Percentiles rank a stretch among this genome's conserved stretches.
phyloP scores from a whole-genome alignment of 2,888 invertebrate genomes.

The Leucania comma region DNA sequence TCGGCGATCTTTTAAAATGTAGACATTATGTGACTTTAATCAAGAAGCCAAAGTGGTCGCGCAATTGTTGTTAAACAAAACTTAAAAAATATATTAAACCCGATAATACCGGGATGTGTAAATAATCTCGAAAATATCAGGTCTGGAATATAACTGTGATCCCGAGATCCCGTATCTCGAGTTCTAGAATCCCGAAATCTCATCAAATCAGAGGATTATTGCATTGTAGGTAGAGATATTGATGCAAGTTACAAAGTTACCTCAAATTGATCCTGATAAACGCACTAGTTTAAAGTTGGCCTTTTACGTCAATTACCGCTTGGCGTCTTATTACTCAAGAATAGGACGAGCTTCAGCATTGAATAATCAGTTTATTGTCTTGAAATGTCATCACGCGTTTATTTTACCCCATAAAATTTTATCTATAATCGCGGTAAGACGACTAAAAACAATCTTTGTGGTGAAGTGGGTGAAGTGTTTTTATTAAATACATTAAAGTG shows the following conservation, averaged over 20 bases:
- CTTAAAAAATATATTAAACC: too few relatives aligned
- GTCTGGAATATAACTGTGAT: too few relatives aligned
- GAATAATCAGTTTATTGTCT: constrained; percentile 18
- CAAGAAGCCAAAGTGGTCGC: too few relatives aligned
- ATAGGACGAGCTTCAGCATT: constrained; percentile 38
- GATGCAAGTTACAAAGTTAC: background rate
- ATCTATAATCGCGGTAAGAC: constrained; percentile 36
- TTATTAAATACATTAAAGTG: constrained; percentile 3
- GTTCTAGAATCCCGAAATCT: too few relatives aligned
- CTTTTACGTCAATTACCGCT: constrained; percentile 21
- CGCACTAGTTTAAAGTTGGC: constrained; percentile 34
- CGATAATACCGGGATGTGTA: too few relatives aligned
- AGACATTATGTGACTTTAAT: too few relatives aligned
- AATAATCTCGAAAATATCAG: too few relatives aligned
- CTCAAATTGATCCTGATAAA: constrained; percentile 61
- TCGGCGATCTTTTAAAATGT: too few relatives aligned
- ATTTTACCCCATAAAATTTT: constrained; percentile 54
- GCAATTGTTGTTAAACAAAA: too few relatives aligned
- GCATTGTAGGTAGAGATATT: too few relatives aligned
- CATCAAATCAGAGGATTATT: too few relatives aligned
- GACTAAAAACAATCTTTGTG: constrained; percentile 67
- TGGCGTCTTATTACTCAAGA: constrained; percentile 42
- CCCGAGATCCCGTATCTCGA: too few relatives aligned
- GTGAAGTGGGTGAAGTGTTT: constrained; percentile 13
- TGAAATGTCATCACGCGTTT: constrained; percentile 27